These are phyloP conservation scores for Dryoscopus gambensis DNA, from an alignment of 2,113 vertebrate species.

Conservation along the genomic window DNA sequence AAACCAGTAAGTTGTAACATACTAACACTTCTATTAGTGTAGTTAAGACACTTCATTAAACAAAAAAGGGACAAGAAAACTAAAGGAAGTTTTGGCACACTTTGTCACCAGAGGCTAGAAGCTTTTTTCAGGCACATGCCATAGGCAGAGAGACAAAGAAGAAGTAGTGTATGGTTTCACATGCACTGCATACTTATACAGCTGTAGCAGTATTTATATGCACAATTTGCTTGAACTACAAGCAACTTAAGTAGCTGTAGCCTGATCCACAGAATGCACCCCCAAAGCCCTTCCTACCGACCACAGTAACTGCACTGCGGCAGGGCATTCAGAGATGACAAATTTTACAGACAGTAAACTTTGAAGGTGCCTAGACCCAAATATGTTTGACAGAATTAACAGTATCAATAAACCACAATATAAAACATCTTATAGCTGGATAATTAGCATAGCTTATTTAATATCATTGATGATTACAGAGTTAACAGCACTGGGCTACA, in stretches of 20 bases:
- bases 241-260: neutral
- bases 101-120: neutral
- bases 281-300: neutral
- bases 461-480: neutral
- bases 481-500: neutral
- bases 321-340: neutral
- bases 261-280: neutral
- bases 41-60: neutral
- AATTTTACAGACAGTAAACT: neutral
- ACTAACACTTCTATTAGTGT: neutral
- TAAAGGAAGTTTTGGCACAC: neutral
- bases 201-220: neutral
- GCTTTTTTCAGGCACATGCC: neutral
- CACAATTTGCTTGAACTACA: neutral
- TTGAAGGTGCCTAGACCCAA: neutral
- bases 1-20: neutral
- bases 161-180: neutral
- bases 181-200: neutral
- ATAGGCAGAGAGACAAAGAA: neutral
- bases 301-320: neutral
- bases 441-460: neutral
- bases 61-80: neutral
- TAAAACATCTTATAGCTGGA: neutral
- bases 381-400: neutral
- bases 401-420: neutral